Evolutionary conservation across 2,797 vertebrate genomes (phyloP).

Genomic region (Ctenochaetus hawaiiensis): DNA sequence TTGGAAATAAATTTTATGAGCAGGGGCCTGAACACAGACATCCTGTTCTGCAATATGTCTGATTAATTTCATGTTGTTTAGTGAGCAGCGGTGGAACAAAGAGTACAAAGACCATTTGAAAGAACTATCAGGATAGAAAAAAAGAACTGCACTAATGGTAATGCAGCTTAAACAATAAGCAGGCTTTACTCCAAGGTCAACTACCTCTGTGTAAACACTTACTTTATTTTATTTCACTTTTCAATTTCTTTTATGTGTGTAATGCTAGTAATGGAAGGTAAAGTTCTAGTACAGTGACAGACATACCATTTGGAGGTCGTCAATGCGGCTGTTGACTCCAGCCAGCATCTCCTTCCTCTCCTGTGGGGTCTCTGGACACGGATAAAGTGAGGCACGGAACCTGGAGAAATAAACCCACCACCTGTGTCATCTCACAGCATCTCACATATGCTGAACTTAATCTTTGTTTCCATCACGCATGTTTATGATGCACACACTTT

Average conservation of each 20-base stretch:
- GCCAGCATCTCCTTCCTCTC: conserved; percentile 98
- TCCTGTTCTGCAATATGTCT: conserved; percentile 44
- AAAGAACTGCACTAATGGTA: conserved; percentile 4
- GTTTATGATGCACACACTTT: no score
- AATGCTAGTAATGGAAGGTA: not conserved
- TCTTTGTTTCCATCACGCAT: not conserved
- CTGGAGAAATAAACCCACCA: conserved; percentile 73
- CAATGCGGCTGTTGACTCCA: conserved; percentile 96
- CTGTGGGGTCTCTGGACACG: conserved; percentile 96
- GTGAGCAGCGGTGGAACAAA: conserved; percentile 32
- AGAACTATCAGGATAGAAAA: conserved; percentile 10
- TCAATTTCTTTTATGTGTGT: not conserved
- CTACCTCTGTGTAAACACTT: not conserved
- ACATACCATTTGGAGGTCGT: conserved; percentile 97
- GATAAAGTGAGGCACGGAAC: conserved; percentile 97
- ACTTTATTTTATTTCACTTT: not conserved
- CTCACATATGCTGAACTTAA: not conserved
- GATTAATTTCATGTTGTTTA: conserved; percentile 45
- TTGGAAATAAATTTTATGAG: conserved; percentile 27
- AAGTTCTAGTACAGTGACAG: not conserved
- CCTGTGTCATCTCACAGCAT: not conserved
- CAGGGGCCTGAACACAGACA: conserved; percentile 27
- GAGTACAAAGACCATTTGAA: conserved; percentile 47
- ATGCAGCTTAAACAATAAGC: conserved; percentile 23
- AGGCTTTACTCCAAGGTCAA: conserved; percentile 16